Percentiles rank a stretch among this genome's conserved stretches.
Evolutionary conservation across 2,888 invertebrate species (phyloP).

Genomic region (Scrobipalpa costella): DNA sequence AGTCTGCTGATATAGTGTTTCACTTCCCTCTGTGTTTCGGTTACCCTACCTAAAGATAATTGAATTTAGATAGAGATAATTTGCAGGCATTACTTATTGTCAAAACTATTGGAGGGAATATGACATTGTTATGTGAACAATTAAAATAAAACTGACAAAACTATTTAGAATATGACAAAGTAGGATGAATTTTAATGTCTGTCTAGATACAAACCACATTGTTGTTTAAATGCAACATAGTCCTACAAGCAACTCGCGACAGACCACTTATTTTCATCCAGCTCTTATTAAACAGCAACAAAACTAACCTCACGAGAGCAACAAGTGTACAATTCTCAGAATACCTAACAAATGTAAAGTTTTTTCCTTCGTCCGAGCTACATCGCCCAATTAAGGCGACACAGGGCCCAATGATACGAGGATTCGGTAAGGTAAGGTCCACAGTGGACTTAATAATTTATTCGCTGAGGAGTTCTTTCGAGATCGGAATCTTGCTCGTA

Average conservation of each 20-base stretch:
- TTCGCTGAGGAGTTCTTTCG: constrained; percentile 72
- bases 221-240: background rate
- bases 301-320: constrained; percentile 48
- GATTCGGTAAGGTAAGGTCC: constrained; percentile 28
- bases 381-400: constrained; percentile 78
- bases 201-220: background rate
- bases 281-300: constrained; percentile 29
- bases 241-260: background rate
- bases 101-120: too few species aligned
- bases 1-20: too few species aligned
- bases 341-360: constrained; percentile 79
- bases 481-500: constrained; percentile 75
- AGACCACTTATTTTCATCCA: constrained; percentile 32
- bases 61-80: too few species aligned
- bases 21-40: too few species aligned
- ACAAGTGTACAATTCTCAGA: constrained; percentile 77
- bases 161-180: too few species aligned
- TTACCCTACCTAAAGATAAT: too few species aligned
- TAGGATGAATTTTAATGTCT: too few species aligned
- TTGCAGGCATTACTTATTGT: too few species aligned
- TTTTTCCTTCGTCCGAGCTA: constrained; percentile 67
- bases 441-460: constrained; percentile 68
- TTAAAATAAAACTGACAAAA: too few species aligned
- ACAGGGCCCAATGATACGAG: constrained; percentile 41
- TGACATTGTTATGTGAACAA: too few species aligned